Evolutionary conservation across 2,888 invertebrate genomes (phyloP).

Genomic region (Tenthredo scrophulariae): DNA sequence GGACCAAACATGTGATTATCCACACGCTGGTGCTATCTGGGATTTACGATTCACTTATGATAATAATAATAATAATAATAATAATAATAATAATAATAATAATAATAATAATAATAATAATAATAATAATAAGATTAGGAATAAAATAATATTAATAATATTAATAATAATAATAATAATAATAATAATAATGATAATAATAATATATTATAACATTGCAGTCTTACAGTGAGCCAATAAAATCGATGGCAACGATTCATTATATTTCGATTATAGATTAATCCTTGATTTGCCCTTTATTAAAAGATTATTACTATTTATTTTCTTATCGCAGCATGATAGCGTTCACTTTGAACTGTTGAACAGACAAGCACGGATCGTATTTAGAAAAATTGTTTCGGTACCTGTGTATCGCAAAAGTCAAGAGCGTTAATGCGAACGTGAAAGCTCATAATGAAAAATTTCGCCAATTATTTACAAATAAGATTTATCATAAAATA

Average conservation of each 20-base stretch:
- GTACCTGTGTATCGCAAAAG: conserved; percentile 1
- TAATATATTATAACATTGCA: conserved; percentile 65
- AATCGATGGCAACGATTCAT: conserved; percentile 65
- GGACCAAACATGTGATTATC: conserved; percentile 7
- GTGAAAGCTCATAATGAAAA: not conserved
- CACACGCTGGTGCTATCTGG: conserved; percentile 41
- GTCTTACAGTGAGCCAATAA: conserved; percentile 67
- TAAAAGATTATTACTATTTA: conserved; percentile 34
- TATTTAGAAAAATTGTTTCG: not conserved
- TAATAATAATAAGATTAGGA: conserved; percentile 9
- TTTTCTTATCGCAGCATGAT: conserved; percentile 13
- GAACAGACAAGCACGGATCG: conserved; percentile 6
- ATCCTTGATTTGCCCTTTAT: conserved; percentile 26
- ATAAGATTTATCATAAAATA: conserved; percentile 40
- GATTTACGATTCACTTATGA: conserved; percentile 10
- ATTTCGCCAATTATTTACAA: conserved; percentile 43
- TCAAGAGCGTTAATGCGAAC: not conserved
- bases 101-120: conserved; percentile 13
- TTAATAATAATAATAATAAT: conserved; percentile 9
- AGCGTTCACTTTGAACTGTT: conserved; percentile 4
- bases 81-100: not conserved
- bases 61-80: conserved; percentile 1
- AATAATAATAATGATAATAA: conserved; percentile 39
- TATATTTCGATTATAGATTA: conserved; percentile 54
- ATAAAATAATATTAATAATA: conserved; percentile 25